Conservation (phyloP, 2,888 invertebrate genomes). For the Bruchidius siliquastri region DNA sequence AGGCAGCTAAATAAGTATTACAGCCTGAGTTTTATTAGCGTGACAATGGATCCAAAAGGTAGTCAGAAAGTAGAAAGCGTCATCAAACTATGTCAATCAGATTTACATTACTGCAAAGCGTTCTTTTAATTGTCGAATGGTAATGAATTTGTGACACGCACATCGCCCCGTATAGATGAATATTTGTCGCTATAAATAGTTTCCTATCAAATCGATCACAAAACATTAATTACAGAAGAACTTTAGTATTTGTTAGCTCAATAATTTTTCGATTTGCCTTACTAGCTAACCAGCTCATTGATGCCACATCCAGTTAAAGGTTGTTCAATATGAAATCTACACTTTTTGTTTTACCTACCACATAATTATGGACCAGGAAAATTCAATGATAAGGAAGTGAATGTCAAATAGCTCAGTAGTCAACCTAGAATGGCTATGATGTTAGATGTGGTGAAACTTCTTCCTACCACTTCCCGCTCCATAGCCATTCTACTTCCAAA, state of each 20-base stretch:
- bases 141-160: not conserved
- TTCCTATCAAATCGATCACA: not conserved
- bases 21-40: not conserved
- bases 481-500: too few species aligned
- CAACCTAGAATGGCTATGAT: too few species aligned
- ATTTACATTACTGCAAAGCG: not conserved
- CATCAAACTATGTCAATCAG: not conserved
- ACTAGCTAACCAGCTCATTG: too few species aligned
- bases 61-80: not conserved
- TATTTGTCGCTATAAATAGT: not conserved
- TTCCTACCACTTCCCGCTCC: too few species aligned
- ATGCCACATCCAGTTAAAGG: too few species aligned
- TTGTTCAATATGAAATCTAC: too few species aligned
- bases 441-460: too few species aligned
- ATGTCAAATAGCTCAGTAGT: too few species aligned
- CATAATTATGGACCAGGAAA: too few species aligned
- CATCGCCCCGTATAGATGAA: not conserved
- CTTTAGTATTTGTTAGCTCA: not conserved
- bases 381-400: too few species aligned
- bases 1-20: not conserved
- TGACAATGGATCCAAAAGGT: not conserved
- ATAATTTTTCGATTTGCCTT: not conserved
- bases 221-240: not conserved
- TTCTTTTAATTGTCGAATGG: not conserved
- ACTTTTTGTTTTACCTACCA: too few species aligned